These are phyloP conservation scores for Otus sunia DNA, from an alignment of 2,113 vertebrate genomes.

Conservation along the genomic window DNA sequence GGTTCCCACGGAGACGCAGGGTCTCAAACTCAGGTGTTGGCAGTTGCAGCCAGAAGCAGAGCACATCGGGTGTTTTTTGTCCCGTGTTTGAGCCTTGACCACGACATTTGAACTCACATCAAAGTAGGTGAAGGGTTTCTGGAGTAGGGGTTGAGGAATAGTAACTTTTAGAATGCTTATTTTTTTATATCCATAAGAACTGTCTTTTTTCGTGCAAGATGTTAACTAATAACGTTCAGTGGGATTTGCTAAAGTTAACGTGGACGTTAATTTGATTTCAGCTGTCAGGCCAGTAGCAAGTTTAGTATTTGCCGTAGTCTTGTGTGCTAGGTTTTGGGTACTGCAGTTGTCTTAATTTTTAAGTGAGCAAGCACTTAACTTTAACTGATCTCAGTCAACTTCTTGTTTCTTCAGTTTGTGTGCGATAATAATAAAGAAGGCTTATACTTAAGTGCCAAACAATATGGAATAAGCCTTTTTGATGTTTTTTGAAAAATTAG, in stretches of 20 bases:
- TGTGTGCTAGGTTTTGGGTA: rapidly evolving
- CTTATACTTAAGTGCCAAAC: neutral
- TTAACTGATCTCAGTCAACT: neutral
- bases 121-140: neutral
- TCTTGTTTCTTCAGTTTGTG: neutral
- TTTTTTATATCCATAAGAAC: neutral
- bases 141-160: neutral
- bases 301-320: neutral
- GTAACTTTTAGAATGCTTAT: neutral
- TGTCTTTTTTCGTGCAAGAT: neutral
- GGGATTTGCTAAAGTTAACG: neutral
- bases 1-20: neutral
- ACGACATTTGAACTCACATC: rapidly evolving
- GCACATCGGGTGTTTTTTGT: neutral
- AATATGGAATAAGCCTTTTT: neutral
- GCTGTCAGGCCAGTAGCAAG: neutral
- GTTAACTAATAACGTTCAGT: neutral
- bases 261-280: neutral
- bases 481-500: neutral
- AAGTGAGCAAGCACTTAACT: neutral
- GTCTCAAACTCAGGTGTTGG: neutral
- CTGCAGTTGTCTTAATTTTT: neutral
- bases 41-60: neutral
- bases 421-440: neutral
- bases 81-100: neutral